Evolutionary conservation across 2,797 vertebrate species (phyloP).

Genomic region (Typhlichthys eigenmanni): DNA sequence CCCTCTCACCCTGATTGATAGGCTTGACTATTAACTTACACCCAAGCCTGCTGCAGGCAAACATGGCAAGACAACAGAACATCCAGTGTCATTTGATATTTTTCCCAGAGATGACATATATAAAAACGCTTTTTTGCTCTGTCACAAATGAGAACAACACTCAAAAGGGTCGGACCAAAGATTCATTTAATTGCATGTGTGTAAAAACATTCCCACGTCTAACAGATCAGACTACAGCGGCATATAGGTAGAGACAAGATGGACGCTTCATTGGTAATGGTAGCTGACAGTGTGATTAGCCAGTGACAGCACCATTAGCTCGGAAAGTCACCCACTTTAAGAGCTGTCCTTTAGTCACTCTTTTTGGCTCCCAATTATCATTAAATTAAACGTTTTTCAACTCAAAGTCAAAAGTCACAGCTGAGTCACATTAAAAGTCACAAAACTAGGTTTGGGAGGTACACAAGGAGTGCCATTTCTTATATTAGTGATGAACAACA

Average conservation of each 20-base stretch:
- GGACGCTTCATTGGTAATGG: constrained; percentile 69
- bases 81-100: constrained; percentile 1
- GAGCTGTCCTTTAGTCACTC: constrained; percentile 34
- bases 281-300: constrained; percentile 79
- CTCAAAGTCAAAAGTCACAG: constrained; percentile 23
- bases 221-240: constrained; percentile 55
- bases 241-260: constrained; percentile 55
- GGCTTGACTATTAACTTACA: constrained; percentile 15
- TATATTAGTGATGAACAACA: constrained; percentile 27
- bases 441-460: too few species aligned
- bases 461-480: constrained; percentile 3
- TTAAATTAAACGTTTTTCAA: constrained; percentile 45
- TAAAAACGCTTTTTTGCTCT: not conserved
- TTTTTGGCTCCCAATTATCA: constrained; percentile 30
- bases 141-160: constrained; percentile 9
- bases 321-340: constrained; percentile 56
- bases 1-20: constrained; percentile 17
- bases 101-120: not conserved
- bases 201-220: constrained; percentile 58
- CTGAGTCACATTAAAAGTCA: too few species aligned
- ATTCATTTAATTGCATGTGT: constrained; percentile 57
- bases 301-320: constrained; percentile 69
- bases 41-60: not conserved
- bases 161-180: not conserved
- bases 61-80: not conserved